Evolutionary conservation across 2,797 vertebrate species (phyloP).

Genomic region (Lepus townsendii): DNA sequence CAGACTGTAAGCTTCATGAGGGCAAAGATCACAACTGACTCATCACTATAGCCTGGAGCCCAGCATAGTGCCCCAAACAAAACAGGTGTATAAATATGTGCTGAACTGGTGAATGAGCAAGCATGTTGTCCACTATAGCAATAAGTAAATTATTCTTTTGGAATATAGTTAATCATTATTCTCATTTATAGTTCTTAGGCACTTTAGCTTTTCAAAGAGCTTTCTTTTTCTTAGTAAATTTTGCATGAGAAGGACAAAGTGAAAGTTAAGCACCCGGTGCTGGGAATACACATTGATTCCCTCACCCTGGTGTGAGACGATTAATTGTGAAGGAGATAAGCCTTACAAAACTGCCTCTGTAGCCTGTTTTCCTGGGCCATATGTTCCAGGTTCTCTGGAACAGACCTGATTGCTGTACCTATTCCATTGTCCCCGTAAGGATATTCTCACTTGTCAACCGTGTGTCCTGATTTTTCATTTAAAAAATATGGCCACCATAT

Average conservation of each 20-base stretch:
- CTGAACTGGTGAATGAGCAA: neutral
- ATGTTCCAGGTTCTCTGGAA: slow-evolving; percentile 67
- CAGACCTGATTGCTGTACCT: slow-evolving; percentile 46
- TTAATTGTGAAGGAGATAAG: slow-evolving; percentile 65
- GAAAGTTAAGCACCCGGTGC: slow-evolving; percentile 44
- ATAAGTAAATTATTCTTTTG: neutral
- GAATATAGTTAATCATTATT: neutral
- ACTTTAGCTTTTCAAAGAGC: slow-evolving; percentile 34
- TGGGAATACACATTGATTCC: slow-evolving; percentile 10
- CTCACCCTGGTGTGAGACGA: neutral
- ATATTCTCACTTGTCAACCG: slow-evolving; percentile 74
- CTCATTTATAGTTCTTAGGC: neutral
- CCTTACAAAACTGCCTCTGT: slow-evolving; percentile 50
- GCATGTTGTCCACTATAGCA: neutral
- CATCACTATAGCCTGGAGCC: neutral
- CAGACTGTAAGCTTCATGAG: neutral
- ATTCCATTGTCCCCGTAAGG: slow-evolving; percentile 73
- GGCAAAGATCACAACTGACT: neutral
- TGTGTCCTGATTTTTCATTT: slow-evolving; percentile 67
- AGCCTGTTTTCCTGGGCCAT: slow-evolving; percentile 66
- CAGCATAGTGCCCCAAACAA: neutral
- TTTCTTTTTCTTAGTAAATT: slow-evolving; percentile 24
- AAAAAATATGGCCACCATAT: slow-evolving; percentile 79
- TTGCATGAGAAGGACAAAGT: slow-evolving; percentile 38
- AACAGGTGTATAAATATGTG: neutral